phyloP scores from a whole-genome alignment of 2,113 vertebrate genomes.

The Hemiscyllium ocellatum region DNA sequence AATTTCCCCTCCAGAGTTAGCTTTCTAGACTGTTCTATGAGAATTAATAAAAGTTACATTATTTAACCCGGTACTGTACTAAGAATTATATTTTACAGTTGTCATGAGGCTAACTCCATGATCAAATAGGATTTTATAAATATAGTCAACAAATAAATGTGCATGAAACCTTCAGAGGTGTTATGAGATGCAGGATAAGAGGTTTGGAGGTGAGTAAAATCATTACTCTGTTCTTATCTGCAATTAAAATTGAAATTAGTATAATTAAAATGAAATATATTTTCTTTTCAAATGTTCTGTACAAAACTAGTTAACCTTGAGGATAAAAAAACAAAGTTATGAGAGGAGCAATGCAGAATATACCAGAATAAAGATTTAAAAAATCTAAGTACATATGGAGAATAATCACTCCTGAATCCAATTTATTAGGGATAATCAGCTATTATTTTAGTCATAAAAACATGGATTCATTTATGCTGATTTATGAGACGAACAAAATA shows the following conservation, averaged over 20 bases:
- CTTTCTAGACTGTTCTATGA: not conserved
- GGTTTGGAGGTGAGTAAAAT: not conserved
- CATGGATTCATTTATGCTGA: not conserved
- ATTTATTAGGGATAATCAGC: not conserved
- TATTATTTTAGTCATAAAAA: not conserved
- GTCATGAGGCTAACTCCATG: not conserved
- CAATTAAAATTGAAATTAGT: not conserved
- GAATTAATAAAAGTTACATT: not conserved
- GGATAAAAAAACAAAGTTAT: not conserved
- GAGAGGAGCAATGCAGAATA: not conserved
- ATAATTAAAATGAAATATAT: not conserved
- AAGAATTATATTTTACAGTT: not conserved
- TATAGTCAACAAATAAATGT: not conserved
- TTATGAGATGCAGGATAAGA: not conserved
- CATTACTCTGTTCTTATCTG: not conserved
- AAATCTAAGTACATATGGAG: not conserved
- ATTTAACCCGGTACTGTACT: not conserved
- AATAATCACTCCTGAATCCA: not conserved
- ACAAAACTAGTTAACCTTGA: not conserved
- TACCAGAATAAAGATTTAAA: not conserved
- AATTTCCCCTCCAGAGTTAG: not conserved
- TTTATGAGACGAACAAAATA: not conserved
- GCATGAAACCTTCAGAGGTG: not conserved
- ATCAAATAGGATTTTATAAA: not conserved
- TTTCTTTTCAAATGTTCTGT: not conserved